Evolutionary conservation across 2,888 invertebrate species (phyloP).

Genomic region (Parthenolecanium corni): DNA sequence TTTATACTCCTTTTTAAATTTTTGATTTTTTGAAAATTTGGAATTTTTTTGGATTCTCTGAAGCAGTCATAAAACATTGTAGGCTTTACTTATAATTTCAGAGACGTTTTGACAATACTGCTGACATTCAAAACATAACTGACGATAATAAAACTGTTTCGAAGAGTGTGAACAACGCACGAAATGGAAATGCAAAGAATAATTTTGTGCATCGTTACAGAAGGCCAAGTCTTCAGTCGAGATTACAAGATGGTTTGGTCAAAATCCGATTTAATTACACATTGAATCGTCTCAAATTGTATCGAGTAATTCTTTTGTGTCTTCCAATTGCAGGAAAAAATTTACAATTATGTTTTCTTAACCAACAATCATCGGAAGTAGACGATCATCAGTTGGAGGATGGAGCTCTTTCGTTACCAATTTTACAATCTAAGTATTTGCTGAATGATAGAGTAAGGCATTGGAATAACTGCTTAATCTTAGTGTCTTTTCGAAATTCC

Average conservation of each 20-base stretch:
- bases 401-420: conserved; percentile 21
- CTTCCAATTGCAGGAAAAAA: conserved; percentile 58
- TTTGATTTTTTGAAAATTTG: too few relatives aligned
- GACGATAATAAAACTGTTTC: conserved; percentile 48
- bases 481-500: too few relatives aligned
- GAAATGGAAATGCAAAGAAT: conserved; percentile 1
- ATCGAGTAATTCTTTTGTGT: too few relatives aligned
- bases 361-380: conserved; percentile 70
- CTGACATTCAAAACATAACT: background rate
- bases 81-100: too few relatives aligned
- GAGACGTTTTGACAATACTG: background rate
- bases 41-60: too few relatives aligned
- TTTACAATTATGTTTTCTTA: conserved; percentile 92
- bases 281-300: too few relatives aligned
- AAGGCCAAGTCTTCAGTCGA: conserved; percentile 76
- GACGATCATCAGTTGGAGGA: conserved; percentile 35
- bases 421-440: conserved; percentile 16
- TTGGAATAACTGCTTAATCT: too few relatives aligned
- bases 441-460: conserved; percentile 1
- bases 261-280: background rate
- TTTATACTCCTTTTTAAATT: too few relatives aligned
- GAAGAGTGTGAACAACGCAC: conserved; percentile 4
- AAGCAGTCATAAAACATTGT: too few relatives aligned
- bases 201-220: conserved; percentile 40
- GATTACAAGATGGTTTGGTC: conserved; percentile 66